Evolutionary conservation across 2,797 vertebrate genomes (phyloP), one percentile per base, ranked within the genome.

Genomic region (Lacerta bilineata): DNA sequence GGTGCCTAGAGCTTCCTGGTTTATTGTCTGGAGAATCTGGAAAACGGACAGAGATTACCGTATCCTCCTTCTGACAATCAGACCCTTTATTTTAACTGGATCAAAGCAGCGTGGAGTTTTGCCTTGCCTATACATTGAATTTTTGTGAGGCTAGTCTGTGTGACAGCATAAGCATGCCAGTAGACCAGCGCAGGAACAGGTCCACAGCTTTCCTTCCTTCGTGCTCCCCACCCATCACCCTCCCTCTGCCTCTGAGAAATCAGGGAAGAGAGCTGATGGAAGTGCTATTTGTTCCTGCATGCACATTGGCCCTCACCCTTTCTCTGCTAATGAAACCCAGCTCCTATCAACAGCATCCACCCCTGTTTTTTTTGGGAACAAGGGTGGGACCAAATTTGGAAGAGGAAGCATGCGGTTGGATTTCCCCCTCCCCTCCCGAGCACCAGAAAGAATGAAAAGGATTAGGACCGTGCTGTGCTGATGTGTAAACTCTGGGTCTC

Each of bases 401-500:
- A 82, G 46, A 82, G 46, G 46, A 89, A 76, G 90, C 89, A 77
- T 90, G 88, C 0, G 3, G 80, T 85, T 88, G 61, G 71, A 86
- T 81, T 74, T 87, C 84, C 88, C 84, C 85, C 78, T 84, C 71
- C 69, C 76, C 85, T 83, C 43, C 4, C n/a, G 72, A 90, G 83
- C 68, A 15, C 43, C 43, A 59, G 74, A 83, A 83, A 91, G 74
- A 5, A 83, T 86, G 87, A 3, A 68, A 82, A 81, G 77, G 89
- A 88, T 85, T 55, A 85, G 59, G 79, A 76, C 61, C 91, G 93
- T 69, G 55, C 36, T n/a, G 72, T 55, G 71, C 71, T 91, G 94
- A 92, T 94, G 93, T 93, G 92, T 90, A 92, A 87, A 89, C 90
- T 23, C 91, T 92, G 94, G 96, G 96, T 96, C 96, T 96, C 93